These are phyloP conservation scores for Notospermus geniculatus DNA, from an alignment of 1,140 invertebrate species.

Conservation along the genomic window DNA sequence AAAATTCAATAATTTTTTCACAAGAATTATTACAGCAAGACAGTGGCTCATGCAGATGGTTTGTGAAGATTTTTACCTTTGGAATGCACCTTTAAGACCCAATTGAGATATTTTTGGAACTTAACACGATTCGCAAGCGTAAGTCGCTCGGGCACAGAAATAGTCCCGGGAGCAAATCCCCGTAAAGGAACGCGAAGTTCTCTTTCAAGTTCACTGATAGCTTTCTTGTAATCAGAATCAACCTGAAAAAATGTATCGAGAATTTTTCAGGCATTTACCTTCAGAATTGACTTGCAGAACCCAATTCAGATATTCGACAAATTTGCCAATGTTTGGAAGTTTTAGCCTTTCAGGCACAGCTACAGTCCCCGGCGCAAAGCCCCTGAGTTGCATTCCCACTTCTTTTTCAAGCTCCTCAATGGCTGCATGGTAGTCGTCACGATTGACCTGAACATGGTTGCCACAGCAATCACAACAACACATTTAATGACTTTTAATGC, in stretches of 20 bases:
- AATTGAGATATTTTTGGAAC: constrained; percentile 36
- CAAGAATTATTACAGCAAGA: too few species aligned
- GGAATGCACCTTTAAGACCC: constrained; percentile 25
- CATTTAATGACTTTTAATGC: too few species aligned
- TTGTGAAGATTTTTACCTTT: neutral
- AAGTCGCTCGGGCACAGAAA: constrained; percentile 31
- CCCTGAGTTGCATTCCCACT: constrained; percentile 35
- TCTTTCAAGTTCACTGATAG: constrained; percentile 45
- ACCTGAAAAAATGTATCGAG: constrained; percentile 25
- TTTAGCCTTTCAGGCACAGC: constrained; percentile 31
- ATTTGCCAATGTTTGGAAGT: constrained; percentile 28
- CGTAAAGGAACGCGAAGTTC: constrained; percentile 37
- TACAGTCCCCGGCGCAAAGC: constrained; percentile 41
- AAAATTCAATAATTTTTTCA: too few species aligned
- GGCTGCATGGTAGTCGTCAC: constrained; percentile 35
- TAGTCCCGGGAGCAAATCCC: constrained; percentile 42
- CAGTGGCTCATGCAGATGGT: too few species aligned
- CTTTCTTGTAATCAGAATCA: constrained; percentile 30
- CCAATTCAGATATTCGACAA: constrained; percentile 34
- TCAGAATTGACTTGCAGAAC: constrained; percentile 23
- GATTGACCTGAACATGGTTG: too few species aligned
- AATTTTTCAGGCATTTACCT: constrained; percentile 13
- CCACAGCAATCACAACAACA: too few species aligned
- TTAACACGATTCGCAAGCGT: constrained; percentile 29
- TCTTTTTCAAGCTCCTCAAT: constrained; percentile 43